Conservation (phyloP, 2,888 invertebrate species). For the Chloroclystis v-ata region DNA sequence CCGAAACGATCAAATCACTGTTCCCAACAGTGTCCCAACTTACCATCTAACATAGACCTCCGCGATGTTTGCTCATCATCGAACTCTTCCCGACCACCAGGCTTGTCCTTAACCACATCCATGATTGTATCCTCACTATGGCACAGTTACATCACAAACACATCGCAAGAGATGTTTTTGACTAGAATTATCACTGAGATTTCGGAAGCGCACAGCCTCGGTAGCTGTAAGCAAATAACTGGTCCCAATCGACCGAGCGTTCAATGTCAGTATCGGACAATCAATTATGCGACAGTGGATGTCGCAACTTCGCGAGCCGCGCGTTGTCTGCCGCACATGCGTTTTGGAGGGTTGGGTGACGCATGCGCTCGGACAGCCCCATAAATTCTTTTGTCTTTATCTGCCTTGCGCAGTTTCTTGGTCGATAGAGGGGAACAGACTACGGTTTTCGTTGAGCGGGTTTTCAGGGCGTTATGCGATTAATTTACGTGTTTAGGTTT, state of each 20-base stretch:
- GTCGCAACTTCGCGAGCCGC: conserved; percentile 52
- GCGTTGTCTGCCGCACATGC: conserved; percentile 56
- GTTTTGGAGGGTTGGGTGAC: conserved; percentile 38
- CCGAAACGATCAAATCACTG: conserved; percentile 3
- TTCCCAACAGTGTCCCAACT: conserved; percentile 33
- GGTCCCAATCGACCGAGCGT: conserved; percentile 58
- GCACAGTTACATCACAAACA: conserved; percentile 45
- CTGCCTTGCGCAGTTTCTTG: not conserved
- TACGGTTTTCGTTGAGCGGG: not conserved
- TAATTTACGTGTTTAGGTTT: not conserved
- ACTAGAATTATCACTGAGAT: conserved; percentile 2
- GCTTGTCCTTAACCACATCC: conserved; percentile 60
- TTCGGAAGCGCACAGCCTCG: conserved; percentile 53
- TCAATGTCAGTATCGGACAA: conserved; percentile 76
- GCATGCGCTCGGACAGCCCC: conserved; percentile 53
- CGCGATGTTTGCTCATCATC: conserved; percentile 64
- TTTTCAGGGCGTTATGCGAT: not conserved
- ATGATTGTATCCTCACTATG: conserved; percentile 41
- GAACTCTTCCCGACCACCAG: conserved; percentile 51
- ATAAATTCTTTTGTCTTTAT: conserved; percentile 1
- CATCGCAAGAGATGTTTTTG: conserved; percentile 38
- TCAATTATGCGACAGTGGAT: conserved; percentile 73
- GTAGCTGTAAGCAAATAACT: conserved; percentile 66
- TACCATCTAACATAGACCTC: conserved; percentile 73
- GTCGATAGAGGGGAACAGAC: not conserved